These are phyloP conservation scores for Parnassius glacialis DNA, from an alignment of 2,888 invertebrate species.

Conservation along the genomic window DNA sequence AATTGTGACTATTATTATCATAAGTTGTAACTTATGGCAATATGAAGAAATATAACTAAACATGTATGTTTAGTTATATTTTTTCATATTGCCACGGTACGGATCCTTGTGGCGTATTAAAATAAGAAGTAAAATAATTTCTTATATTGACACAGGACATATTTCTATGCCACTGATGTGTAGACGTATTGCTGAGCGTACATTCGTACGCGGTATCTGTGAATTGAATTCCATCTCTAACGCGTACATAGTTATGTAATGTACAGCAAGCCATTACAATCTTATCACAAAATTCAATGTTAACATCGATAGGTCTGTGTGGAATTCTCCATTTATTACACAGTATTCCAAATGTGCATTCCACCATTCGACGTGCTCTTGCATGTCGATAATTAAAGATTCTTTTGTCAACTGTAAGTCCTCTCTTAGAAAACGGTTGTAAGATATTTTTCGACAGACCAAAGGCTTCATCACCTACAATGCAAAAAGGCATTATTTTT, in stretches of 20 bases:
- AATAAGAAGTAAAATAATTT: no score
- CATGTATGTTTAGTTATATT: no score
- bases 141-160: no score
- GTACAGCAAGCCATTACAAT: conserved; percentile 23
- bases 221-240: conserved; percentile 18
- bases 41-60: no score
- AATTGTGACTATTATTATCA: no score
- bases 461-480: conserved; percentile 26
- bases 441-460: conserved; percentile 5
- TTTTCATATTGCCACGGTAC: no score
- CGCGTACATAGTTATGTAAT: conserved; percentile 25
- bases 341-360: conserved; percentile 28
- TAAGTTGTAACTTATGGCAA: no score
- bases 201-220: not conserved
- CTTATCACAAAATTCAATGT: conserved; percentile 8
- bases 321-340: conserved; percentile 28
- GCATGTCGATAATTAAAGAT: no score
- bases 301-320: conserved; percentile 19
- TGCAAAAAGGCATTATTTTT: conserved; percentile 23
- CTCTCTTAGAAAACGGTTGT: conserved; percentile 27
- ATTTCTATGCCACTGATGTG: no score
- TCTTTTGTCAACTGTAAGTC: conserved; percentile 3
- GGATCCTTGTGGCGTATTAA: no score
- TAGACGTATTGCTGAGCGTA: no score
- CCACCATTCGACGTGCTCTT: conserved; percentile 25